phyloP scores from a whole-genome alignment of 2,797 vertebrate species.

The Lepidocolaptes lacrymiger region DNA sequence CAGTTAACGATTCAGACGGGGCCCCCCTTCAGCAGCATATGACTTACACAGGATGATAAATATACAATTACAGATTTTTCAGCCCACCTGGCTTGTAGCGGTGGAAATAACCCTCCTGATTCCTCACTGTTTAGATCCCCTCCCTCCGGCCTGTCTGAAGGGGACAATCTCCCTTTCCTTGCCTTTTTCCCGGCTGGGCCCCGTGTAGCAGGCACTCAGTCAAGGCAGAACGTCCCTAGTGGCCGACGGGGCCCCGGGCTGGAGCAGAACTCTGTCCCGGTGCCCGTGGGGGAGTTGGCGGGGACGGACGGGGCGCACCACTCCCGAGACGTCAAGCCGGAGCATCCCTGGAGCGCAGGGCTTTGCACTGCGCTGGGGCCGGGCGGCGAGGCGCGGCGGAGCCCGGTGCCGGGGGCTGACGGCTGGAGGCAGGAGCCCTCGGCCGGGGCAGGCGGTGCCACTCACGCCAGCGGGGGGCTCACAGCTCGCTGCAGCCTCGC shows the following conservation, averaged over 20 bases:
- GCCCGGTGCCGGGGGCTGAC: neutral
- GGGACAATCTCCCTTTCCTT: neutral
- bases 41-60: neutral
- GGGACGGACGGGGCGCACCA: accelerated
- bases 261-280: neutral
- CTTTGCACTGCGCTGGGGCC: neutral
- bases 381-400: neutral
- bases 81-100: neutral
- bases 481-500: slow-evolving; percentile 66
- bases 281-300: neutral
- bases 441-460: slow-evolving; percentile 76
- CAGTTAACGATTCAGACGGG: neutral
- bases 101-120: neutral
- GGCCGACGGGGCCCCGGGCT: neutral
- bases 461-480: slow-evolving; percentile 78
- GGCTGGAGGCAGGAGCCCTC: slow-evolving; percentile 21
- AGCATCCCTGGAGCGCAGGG: accelerated
- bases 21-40: neutral
- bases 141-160: neutral
- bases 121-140: neutral
- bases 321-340: accelerated
- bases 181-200: neutral
- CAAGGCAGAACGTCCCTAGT: neutral
- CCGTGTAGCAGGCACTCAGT: neutral
- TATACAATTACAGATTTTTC: neutral